Conservation (phyloP, 2,797 vertebrate species). For the Caiman crocodilus region DNA sequence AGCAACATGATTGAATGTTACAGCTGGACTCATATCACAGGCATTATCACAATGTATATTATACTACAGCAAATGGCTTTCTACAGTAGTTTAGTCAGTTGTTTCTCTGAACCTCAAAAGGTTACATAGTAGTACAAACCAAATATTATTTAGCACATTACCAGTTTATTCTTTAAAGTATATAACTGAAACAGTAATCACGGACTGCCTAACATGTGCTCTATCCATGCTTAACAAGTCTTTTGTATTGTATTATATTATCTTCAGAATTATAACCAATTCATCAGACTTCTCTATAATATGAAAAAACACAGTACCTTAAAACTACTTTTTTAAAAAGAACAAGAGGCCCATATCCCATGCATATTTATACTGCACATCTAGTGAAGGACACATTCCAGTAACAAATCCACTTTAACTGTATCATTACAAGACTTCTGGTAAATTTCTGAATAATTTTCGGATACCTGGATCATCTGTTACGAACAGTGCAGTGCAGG, state of each 20-base stretch:
- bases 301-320: slow-evolving; percentile 12
- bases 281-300: slow-evolving; percentile 4
- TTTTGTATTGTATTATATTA: background rate
- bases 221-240: background rate
- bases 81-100: background rate
- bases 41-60: background rate
- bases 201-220: background rate
- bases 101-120: background rate
- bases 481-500: slow-evolving; percentile 56
- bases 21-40: slow-evolving; percentile 2
- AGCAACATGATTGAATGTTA: slow-evolving; percentile 6
- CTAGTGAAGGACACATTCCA: slow-evolving; percentile 5
- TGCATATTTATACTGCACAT: background rate
- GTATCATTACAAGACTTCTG: background rate
- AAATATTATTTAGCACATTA: background rate
- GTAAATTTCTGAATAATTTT: slow-evolving; percentile 47
- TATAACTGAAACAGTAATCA: background rate
- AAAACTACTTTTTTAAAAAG: background rate
- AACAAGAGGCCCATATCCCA: slow-evolving; percentile 4
- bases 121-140: background rate
- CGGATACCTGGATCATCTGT: slow-evolving; percentile 77
- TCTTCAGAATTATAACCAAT: background rate
- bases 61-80: background rate
- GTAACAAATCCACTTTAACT: slow-evolving; percentile 19
- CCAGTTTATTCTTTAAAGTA: background rate